phyloP scores from a whole-genome alignment of 2,888 invertebrate species.

The Minunthozetes semirufus region DNA sequence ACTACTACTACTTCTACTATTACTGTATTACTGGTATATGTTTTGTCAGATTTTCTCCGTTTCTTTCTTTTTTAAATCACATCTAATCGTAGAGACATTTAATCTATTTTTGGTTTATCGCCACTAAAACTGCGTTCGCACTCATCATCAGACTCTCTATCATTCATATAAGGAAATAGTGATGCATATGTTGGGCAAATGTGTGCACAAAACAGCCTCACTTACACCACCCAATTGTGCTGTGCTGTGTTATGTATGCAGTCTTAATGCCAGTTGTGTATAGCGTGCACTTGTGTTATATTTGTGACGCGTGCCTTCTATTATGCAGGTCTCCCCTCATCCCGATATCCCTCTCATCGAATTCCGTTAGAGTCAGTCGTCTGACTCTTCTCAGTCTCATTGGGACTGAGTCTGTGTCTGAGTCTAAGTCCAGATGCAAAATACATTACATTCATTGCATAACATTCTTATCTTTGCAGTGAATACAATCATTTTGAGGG shows the following conservation, averaged over 20 bases:
- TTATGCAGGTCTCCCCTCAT: slow-evolving; percentile 10
- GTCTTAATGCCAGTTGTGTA: neutral
- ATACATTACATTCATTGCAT: slow-evolving; percentile 10
- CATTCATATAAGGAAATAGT: slow-evolving; percentile 22
- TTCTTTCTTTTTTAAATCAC: neutral
- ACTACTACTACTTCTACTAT: neutral
- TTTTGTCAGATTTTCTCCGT: neutral
- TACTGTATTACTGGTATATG: neutral
- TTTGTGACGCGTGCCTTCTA: slow-evolving; percentile 27
- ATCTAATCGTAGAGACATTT: slow-evolving; percentile 19
- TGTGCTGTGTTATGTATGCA: neutral
- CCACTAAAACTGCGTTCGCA: neutral
- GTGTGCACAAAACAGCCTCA: neutral
- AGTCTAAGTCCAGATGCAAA: slow-evolving; percentile 23
- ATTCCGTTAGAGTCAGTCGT: neutral
- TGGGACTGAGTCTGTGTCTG: neutral
- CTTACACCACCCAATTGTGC: slow-evolving; percentile 15
- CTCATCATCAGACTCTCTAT: neutral
- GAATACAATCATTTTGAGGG: too few species aligned
- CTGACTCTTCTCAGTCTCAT: too few species aligned
- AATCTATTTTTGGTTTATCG: slow-evolving; percentile 30
- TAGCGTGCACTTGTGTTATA: slow-evolving; percentile 27
- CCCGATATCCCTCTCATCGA: slow-evolving; percentile 2
- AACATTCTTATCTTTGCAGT: neutral
- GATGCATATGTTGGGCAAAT: slow-evolving; percentile 26